Conservation (phyloP, 2,113 vertebrate genomes). For the Elaphurus davidianus region DNA sequence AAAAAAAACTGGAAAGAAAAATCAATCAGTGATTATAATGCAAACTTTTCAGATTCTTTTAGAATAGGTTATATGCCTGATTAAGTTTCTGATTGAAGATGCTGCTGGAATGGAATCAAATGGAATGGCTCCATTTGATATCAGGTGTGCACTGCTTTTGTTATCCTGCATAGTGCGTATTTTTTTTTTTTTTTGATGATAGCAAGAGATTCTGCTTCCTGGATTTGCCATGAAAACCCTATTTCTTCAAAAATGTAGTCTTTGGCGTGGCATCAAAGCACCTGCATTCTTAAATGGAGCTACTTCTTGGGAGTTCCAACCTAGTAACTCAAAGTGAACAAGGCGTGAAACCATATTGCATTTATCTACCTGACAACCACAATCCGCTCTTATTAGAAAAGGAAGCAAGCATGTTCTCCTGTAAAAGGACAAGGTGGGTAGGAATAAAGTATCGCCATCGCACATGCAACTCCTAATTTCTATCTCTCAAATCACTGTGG, state of each 20-base stretch:
- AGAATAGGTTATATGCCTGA: conserved; percentile 55
- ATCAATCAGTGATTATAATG: neutral
- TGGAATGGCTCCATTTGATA: neutral
- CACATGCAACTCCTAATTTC: neutral
- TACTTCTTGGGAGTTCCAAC: conserved; percentile 55
- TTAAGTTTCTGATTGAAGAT: conserved; percentile 61
- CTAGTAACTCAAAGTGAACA: conserved; percentile 66
- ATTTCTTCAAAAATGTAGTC: conserved; percentile 33
- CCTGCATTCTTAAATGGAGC: conserved; percentile 11
- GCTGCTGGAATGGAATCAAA: neutral
- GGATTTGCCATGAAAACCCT: conserved; percentile 48
- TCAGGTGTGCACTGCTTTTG: conserved; percentile 42
- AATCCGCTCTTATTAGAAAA: conserved; percentile 25
- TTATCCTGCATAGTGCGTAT: conserved; percentile 2
- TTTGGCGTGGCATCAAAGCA: conserved; percentile 71
- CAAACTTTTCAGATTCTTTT: conserved; percentile 21
- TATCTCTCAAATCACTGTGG: neutral
- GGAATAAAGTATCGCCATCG: neutral
- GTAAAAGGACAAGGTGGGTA: conserved; percentile 23
- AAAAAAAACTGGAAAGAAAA: neutral
- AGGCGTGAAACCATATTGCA: neutral
- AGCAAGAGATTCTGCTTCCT: conserved; percentile 24
- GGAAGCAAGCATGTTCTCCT: conserved; percentile 34
- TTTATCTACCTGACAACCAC: conserved; percentile 44
- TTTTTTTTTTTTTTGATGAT: conserved; percentile 21